These are phyloP conservation scores for Rhyacophila evoluta DNA, from an alignment of 2,888 invertebrate species.

Conservation along the genomic window DNA sequence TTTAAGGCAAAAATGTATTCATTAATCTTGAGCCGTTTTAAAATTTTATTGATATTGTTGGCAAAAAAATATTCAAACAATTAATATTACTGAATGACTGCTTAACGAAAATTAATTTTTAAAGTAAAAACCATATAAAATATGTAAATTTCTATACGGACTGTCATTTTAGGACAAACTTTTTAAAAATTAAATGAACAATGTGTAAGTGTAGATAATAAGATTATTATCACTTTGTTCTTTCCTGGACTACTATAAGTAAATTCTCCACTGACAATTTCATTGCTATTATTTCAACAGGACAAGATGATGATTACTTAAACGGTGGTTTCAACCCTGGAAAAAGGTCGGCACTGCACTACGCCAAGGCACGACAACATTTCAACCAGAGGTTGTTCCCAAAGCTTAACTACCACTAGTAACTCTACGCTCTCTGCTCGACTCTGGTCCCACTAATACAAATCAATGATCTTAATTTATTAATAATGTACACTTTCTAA, in stretches of 20 bases:
- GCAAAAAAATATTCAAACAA: no score
- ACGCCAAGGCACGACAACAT: background rate
- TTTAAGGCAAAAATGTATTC: no score
- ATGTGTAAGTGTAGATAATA: no score
- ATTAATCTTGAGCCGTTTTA: no score
- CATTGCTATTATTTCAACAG: slow-evolving; percentile 50
- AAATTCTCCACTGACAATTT: background rate
- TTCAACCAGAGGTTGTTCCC: slow-evolving; percentile 26
- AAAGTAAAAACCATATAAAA: no score
- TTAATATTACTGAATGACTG: no score
- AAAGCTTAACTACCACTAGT: slow-evolving; percentile 15
- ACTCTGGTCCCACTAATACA: background rate
- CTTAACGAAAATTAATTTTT: no score
- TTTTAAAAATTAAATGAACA: no score
- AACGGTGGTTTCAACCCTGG: slow-evolving; percentile 56
- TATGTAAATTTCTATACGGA: no score
- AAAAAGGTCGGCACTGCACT: slow-evolving; percentile 52
- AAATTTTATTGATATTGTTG: no score
- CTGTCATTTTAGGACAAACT: no score
- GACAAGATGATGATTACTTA: slow-evolving; percentile 56
- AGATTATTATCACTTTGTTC: no score
- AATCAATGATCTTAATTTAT: background rate
- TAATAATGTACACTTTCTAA: slow-evolving; percentile 33
- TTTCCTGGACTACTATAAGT: background rate
- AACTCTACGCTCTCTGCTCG: background rate